Conservation (phyloP, 2,797 vertebrate genomes). For the Clamator glandarius region DNA sequence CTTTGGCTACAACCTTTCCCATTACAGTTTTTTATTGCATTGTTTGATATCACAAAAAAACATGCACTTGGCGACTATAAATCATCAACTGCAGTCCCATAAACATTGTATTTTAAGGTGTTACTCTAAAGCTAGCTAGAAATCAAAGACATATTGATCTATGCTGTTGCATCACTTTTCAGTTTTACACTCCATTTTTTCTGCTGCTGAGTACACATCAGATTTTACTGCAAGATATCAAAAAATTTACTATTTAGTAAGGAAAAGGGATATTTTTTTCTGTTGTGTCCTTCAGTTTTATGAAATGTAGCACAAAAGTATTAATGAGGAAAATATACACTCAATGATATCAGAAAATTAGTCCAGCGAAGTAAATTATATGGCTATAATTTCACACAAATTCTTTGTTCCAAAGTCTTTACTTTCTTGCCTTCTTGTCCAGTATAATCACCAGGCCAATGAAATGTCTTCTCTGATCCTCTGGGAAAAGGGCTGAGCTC, state of each 20-base stretch:
- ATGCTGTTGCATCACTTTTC: background rate
- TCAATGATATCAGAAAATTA: background rate
- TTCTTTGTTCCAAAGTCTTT: background rate
- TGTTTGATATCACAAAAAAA: background rate
- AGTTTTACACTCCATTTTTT: background rate
- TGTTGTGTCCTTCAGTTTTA: background rate
- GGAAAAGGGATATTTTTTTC: background rate
- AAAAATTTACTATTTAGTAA: background rate
- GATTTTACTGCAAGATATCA: background rate
- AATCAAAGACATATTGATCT: background rate
- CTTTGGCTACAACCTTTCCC: background rate
- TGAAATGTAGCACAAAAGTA: background rate
- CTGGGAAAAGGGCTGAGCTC: background rate
- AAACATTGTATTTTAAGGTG: background rate
- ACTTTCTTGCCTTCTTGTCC: background rate
- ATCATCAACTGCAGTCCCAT: constrained; percentile 13
- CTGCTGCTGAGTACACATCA: background rate
- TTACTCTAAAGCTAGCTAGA: background rate
- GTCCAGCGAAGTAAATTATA: background rate
- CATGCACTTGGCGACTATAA: background rate
- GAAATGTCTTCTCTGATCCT: background rate
- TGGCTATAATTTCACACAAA: background rate
- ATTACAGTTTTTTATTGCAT: background rate
- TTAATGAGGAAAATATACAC: background rate
- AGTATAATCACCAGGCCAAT: background rate